Base-by-base conservation (phyloP, 2,888 invertebrate species). In the Chaetogeoica ovagalla region DNA sequence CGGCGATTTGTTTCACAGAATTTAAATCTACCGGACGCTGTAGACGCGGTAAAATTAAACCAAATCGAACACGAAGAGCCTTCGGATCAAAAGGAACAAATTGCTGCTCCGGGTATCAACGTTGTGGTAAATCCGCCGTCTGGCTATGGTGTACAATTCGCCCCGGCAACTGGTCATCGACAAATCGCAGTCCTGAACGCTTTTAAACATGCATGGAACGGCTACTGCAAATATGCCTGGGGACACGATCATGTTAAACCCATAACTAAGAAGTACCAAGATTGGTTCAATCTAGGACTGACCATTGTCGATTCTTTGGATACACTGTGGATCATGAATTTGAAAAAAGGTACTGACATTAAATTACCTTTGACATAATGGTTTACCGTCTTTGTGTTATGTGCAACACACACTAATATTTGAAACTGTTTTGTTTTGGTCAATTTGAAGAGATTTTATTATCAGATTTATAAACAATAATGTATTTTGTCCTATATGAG, bases 221-320 rank as follows among this genome's bases (percentile, higher is more conserved):
- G 95, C 0, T 99, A 99, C 86, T 95, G 93, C 86, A 90, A 92
- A 82, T 94, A 91, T 87, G 98, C 98, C 0, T 99, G 98, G 98
- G 98, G 98, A 1, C 94, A 96, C 85, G 99, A 99, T 86, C 95
- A 97, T 85, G 88, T 99, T 65, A 95, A 94, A 85, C 98, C 99
- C 0, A 91, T 98, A 55, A 91, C 95, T 0, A 93, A 92, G 84
- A 89, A 91, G 83, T 91, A 92, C 82, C 91, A 92, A 74, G 95
- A 98, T 85, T 99, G 98, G 98, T 98, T 99, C 87, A 93, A 94
- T 0, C 89, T 98, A 2, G 98, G 98, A 0, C 89, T 99, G n/a
- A 97, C 97, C 1, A 93, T 99, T 83, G 91, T 99, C 0, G 99
- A 99, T 88, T 91, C 95, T 0, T 87, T 99, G 83, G 99, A 99